A percentile compares a stretch with the other conserved stretches of the same genome.
Conservation (phyloP, 2,113 vertebrate species). For the Channa maculata region DNA sequence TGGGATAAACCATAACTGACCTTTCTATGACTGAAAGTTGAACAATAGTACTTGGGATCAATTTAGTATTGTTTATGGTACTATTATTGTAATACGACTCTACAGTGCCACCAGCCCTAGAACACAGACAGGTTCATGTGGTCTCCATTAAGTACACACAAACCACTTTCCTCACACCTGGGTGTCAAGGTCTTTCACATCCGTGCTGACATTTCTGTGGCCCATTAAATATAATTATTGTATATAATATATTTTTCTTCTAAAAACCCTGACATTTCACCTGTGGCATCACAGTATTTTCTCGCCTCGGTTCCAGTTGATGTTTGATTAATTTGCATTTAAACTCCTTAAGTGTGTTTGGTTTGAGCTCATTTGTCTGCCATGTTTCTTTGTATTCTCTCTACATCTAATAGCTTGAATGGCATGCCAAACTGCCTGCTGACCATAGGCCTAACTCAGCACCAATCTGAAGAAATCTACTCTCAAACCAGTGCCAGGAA, state of each 20-base stretch:
- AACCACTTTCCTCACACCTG: slow-evolving; percentile 58
- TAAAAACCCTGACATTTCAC: slow-evolving; percentile 53
- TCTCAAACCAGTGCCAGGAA: slow-evolving; percentile 65
- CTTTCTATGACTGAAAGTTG: slow-evolving; percentile 40
- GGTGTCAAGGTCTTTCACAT: slow-evolving; percentile 67
- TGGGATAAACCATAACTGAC: slow-evolving; percentile 20
- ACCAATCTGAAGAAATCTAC: slow-evolving; percentile 49
- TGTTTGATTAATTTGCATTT: background rate
- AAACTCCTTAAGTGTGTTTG: slow-evolving; percentile 1
- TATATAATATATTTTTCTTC: slow-evolving; percentile 21
- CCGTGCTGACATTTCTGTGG: slow-evolving; percentile 47
- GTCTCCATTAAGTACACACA: slow-evolving; percentile 66
- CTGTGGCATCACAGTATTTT: slow-evolving; percentile 28
- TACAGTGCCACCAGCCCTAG: slow-evolving; percentile 17
- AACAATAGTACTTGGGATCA: slow-evolving; percentile 39
- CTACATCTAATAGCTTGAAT: slow-evolving; percentile 39
- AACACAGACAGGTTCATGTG: slow-evolving; percentile 47
- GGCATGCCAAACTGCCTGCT: slow-evolving; percentile 51
- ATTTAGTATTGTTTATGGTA: slow-evolving; percentile 54
- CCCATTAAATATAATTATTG: slow-evolving; percentile 63
- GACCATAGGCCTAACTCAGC: slow-evolving; percentile 50
- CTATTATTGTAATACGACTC: slow-evolving; percentile 56
- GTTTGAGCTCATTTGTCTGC: slow-evolving; percentile 18
- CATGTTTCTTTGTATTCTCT: slow-evolving; percentile 21
- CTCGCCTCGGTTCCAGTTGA: background rate